Conservation (phyloP, 2,888 invertebrate species). For the Pecten maximus region DNA sequence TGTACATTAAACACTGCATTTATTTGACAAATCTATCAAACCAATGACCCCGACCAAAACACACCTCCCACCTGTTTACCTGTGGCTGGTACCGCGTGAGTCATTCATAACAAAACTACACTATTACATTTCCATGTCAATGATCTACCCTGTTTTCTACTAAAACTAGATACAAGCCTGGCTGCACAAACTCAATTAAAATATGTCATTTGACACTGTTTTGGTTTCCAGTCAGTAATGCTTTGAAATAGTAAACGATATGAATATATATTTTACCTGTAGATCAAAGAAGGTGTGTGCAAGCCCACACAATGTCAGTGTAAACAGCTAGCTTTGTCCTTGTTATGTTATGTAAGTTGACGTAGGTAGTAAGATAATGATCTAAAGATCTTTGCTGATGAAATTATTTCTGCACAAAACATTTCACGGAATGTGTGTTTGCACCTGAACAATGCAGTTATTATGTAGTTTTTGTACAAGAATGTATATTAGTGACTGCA, state of each 20-base stretch:
- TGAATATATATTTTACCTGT: neutral
- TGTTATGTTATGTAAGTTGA: neutral
- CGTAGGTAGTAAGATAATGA: neutral
- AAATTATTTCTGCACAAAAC: neutral
- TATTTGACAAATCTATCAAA: neutral
- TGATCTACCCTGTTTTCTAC: conserved; percentile 16
- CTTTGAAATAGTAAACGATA: neutral
- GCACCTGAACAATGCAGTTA: no score
- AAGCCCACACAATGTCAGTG: neutral
- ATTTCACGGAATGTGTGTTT: neutral
- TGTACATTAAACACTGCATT: neutral
- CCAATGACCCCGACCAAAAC: neutral
- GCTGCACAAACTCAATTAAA: conserved; percentile 25
- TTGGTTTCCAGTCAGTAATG: neutral
- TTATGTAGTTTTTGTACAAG: neutral
- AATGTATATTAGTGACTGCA: neutral
- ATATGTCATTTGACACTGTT: neutral
- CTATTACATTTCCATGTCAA: conserved; percentile 10
- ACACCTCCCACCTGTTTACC: neutral
- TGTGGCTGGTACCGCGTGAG: neutral
- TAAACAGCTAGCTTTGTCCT: neutral
- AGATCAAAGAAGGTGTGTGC: conserved; percentile 8
- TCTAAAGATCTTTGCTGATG: no score
- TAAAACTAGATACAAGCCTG: neutral
- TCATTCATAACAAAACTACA: neutral